A percentile compares a stretch with the other conserved stretches of the same genome.
phyloP scores from a whole-genome alignment of 35 echinoderm and acorn worm species.

The Ophioderma brevispina region DNA sequence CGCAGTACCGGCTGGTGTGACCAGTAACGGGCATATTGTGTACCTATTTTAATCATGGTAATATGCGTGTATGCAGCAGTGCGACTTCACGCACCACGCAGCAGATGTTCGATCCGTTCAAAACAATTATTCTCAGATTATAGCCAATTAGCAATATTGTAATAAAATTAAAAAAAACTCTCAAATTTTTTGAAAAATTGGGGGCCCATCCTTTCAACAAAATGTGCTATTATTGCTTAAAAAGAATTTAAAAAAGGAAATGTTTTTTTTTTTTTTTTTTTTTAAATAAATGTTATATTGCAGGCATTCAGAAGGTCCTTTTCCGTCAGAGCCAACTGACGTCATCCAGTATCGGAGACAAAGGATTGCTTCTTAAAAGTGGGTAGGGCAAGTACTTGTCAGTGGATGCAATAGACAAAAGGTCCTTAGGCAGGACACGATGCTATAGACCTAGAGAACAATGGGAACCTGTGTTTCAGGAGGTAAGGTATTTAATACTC shows the following conservation, averaged over 20 bases:
- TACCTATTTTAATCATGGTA: too few relatives aligned
- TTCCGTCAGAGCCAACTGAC: conserved; percentile 84
- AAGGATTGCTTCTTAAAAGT: conserved; percentile 88
- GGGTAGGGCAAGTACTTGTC: conserved; percentile 93
- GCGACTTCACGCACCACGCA: too few relatives aligned
- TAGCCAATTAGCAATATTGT: too few relatives aligned
- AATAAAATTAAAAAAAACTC: too few relatives aligned
- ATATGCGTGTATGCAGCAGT: too few relatives aligned
- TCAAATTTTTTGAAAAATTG: too few relatives aligned
- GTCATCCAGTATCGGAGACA: conserved; percentile 80
- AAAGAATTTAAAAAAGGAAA: neutral
- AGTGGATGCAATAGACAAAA: conserved; percentile 61
- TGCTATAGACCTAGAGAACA: conserved; percentile 91
- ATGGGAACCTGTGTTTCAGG: conserved; percentile 96
- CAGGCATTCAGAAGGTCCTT: conserved; percentile 80
- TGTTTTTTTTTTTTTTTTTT: neutral
- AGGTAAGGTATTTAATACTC: conserved; percentile 50
- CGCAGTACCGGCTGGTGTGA: too few relatives aligned
- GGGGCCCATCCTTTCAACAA: too few relatives aligned
- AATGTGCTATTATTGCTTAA: too few relatives aligned
- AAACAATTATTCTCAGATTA: too few relatives aligned
- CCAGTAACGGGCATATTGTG: too few relatives aligned
- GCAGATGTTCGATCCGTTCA: too few relatives aligned
- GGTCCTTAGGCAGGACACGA: conserved; percentile 82
- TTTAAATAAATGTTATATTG: neutral